Evolutionary conservation across 1,140 invertebrate species (phyloP).

Genomic region (Pemphigus obesinymphae): DNA sequence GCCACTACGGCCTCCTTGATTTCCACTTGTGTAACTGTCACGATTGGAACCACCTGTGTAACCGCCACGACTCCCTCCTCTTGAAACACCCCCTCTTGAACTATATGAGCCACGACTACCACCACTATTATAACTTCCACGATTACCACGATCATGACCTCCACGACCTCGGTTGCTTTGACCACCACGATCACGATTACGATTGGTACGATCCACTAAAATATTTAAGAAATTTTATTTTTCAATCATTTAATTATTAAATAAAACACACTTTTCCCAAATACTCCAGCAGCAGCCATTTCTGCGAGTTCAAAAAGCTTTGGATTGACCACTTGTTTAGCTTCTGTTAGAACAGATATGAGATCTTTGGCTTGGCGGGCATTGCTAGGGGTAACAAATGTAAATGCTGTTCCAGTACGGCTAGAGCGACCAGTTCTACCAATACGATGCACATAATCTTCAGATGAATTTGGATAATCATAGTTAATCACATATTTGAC

Average conservation of each 20-base stretch:
- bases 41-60: conserved; percentile 5
- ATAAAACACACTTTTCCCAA: conserved; percentile 22
- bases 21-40: background rate
- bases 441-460: conserved; percentile 99
- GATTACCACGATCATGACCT: conserved; percentile 15
- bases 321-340: conserved; percentile 85
- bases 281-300: conserved; percentile 40
- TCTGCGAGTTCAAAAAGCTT: conserved; percentile 62
- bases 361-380: conserved; percentile 88
- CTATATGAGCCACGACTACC: background rate
- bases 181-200: conserved; percentile 28
- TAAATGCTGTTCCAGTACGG: conserved; percentile 96
- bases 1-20: conserved; percentile 33
- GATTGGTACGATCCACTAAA: conserved; percentile 31
- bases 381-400: conserved; percentile 93
- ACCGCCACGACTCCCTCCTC: background rate
- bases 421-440: conserved; percentile 93
- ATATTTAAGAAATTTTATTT: background rate
- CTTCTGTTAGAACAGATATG: conserved; percentile 86
- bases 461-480: conserved; percentile 97
- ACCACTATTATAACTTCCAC: background rate
- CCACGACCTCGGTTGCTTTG: conserved; percentile 12
- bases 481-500: conserved; percentile 99
- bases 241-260: background rate
- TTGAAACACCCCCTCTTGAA: background rate